phyloP scores from a whole-genome alignment of 2,797 vertebrate species.

The Oryzias dopingdopingensis region DNA sequence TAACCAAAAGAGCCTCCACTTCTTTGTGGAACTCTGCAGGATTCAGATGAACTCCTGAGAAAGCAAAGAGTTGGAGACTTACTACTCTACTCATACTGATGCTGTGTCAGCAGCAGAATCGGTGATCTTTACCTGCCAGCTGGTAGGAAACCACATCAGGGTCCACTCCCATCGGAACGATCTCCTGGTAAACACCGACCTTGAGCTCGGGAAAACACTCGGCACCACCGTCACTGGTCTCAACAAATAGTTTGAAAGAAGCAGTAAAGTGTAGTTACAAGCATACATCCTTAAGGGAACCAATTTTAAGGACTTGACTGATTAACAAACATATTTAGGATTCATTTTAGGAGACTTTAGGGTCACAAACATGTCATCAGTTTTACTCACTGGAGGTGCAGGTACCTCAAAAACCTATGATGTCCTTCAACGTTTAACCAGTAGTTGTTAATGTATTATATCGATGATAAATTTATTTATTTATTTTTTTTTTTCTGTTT shows the following conservation, averaged over 20 bases:
- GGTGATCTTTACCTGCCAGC: slow-evolving; percentile 78
- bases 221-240: slow-evolving; percentile 89
- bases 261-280: not conserved
- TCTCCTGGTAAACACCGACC: slow-evolving; percentile 91
- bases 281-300: too few species aligned
- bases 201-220: slow-evolving; percentile 89
- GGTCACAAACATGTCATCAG: too few species aligned
- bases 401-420: too few species aligned
- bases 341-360: too few species aligned
- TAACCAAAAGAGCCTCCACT: slow-evolving; percentile 82
- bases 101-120: not conserved
- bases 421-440: too few species aligned
- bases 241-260: slow-evolving; percentile 25
- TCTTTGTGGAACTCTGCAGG: slow-evolving; percentile 92
- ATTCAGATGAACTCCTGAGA: slow-evolving; percentile 86
- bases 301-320: too few species aligned
- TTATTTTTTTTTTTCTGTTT: too few species aligned
- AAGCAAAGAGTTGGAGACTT: not conserved
- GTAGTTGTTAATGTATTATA: too few species aligned
- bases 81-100: too few species aligned
- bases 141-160: slow-evolving; percentile 85
- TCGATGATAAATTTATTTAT: too few species aligned
- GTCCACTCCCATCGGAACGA: slow-evolving; percentile 94
- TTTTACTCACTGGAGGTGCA: too few species aligned
- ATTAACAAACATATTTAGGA: too few species aligned